Evolutionary conservation across 2,888 invertebrate species (phyloP).

Genomic region (Stenoptilia bipunctidactyla): DNA sequence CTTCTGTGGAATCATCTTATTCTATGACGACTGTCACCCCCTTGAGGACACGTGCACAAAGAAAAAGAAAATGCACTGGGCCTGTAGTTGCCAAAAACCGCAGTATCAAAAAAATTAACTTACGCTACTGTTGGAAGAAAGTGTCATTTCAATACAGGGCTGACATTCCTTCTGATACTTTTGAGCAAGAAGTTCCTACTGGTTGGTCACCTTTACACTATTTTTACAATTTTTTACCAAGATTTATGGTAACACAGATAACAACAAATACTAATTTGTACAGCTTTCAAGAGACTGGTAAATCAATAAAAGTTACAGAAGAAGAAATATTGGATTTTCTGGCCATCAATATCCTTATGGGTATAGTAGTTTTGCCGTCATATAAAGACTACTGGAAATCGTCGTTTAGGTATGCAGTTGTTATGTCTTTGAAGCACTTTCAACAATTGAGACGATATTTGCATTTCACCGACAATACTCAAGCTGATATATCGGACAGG

Average conservation of each 20-base stretch:
- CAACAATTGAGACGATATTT: slow-evolving; percentile 19
- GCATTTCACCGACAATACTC: slow-evolving; percentile 23
- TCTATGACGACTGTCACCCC: too few relatives aligned
- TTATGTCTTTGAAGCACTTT: slow-evolving; percentile 23
- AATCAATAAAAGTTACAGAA: slow-evolving; percentile 12
- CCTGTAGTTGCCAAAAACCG: too few relatives aligned
- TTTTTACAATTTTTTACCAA: slow-evolving; percentile 11
- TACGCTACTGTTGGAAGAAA: too few relatives aligned
- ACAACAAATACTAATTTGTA: slow-evolving; percentile 10
- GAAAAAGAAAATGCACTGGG: too few relatives aligned
- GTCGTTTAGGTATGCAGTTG: slow-evolving; percentile 17
- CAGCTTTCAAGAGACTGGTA: slow-evolving; percentile 13
- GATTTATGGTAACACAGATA: slow-evolving; percentile 12
- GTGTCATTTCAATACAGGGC: too few relatives aligned
- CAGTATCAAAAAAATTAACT: too few relatives aligned
- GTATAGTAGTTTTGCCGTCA: slow-evolving; percentile 20
- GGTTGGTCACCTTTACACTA: slow-evolving; percentile 4
- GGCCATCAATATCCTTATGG: slow-evolving; percentile 24
- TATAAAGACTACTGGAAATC: slow-evolving; percentile 21
- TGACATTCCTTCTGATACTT: too few relatives aligned
- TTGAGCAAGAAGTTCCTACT: not conserved
- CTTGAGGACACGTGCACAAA: too few relatives aligned
- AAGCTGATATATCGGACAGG: slow-evolving; percentile 16
- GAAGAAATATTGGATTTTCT: slow-evolving; percentile 22
- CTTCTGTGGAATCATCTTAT: too few relatives aligned